Evolutionary conservation across 1,140 invertebrate species (phyloP).

Genomic region (Drosophila hydei): DNA sequence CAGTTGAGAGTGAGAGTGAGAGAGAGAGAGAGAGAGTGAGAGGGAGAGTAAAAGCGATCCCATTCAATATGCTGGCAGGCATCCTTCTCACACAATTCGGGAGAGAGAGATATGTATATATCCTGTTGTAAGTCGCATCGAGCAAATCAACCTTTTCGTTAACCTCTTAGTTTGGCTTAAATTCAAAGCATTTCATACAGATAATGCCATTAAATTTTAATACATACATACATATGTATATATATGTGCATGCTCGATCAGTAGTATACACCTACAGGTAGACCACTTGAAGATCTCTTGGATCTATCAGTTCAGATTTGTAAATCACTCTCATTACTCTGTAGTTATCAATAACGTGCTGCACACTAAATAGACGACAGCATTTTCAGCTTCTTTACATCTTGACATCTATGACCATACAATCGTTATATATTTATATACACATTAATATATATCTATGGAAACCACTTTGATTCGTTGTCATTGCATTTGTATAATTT

Average conservation of each 20-base stretch:
- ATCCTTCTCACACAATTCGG: not conserved
- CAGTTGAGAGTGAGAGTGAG: not conserved
- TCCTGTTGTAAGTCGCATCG: not conserved
- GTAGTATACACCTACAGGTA: not conserved
- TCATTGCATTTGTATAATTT: not conserved
- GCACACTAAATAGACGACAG: not conserved
- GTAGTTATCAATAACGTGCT: not conserved
- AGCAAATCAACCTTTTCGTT: not conserved
- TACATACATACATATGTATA: not conserved
- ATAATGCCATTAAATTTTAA: not conserved
- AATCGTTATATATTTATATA: not conserved
- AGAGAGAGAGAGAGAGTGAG: not conserved
- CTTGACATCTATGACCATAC: not conserved
- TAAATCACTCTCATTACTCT: not conserved
- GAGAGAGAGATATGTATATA: not conserved
- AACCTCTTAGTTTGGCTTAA: not conserved
- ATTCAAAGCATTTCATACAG: not conserved
- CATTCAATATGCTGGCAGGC: not conserved
- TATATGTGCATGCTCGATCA: too few relatives aligned
- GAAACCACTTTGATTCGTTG: conserved; percentile 5
- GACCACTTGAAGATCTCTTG: not conserved
- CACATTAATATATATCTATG: not conserved
- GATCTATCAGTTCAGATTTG: not conserved
- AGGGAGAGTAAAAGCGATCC: not conserved
- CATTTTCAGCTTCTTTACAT: not conserved